phyloP scores from a whole-genome alignment of 30 jellyfish, hydroid and myxozoan species.

The Phacellophora camtschatica region DNA sequence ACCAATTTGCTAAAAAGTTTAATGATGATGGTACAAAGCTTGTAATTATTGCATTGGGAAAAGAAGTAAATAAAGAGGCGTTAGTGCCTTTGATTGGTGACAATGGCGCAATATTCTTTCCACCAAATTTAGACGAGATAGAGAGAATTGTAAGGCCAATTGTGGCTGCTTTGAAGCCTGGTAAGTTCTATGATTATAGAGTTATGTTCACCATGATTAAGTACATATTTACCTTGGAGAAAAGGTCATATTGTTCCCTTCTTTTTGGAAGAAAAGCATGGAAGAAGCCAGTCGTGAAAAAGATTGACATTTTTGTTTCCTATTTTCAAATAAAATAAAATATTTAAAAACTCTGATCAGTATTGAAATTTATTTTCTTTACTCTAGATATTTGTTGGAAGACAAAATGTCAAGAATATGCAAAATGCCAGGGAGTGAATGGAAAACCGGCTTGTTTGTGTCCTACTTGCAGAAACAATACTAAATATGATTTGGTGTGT shows the following conservation, averaged over 20 bases:
- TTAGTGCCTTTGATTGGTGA: conserved; percentile 29
- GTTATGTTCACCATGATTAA: too few species aligned
- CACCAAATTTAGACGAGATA: conserved; percentile 73
- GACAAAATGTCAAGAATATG: conserved; percentile 31
- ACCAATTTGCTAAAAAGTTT: conserved; percentile 59
- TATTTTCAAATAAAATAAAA: too few species aligned
- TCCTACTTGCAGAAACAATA: conserved; percentile 62
- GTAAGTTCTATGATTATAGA: too few species aligned
- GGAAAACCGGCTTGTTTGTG: conserved; percentile 65
- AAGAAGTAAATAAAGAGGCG: conserved; percentile 27
- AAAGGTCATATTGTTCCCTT: too few species aligned
- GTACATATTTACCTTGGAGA: too few species aligned
- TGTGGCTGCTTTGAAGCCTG: conserved; percentile 65
- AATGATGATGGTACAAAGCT: conserved; percentile 73
- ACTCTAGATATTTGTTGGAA: conserved; percentile 52
- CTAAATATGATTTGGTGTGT: conserved; percentile 51
- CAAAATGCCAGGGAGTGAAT: conserved; percentile 16
- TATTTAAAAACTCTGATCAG: too few species aligned
- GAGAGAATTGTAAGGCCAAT: conserved; percentile 58
- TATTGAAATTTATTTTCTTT: too few species aligned
- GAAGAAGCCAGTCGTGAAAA: too few species aligned
- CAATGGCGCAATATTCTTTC: conserved; percentile 82
- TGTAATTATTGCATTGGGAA: conserved; percentile 73
- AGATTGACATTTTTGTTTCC: too few species aligned
- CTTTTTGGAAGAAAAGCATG: too few species aligned